Evolutionary conservation across 2,797 vertebrate genomes (phyloP).

Genomic region (Aratinga solstitialis): DNA sequence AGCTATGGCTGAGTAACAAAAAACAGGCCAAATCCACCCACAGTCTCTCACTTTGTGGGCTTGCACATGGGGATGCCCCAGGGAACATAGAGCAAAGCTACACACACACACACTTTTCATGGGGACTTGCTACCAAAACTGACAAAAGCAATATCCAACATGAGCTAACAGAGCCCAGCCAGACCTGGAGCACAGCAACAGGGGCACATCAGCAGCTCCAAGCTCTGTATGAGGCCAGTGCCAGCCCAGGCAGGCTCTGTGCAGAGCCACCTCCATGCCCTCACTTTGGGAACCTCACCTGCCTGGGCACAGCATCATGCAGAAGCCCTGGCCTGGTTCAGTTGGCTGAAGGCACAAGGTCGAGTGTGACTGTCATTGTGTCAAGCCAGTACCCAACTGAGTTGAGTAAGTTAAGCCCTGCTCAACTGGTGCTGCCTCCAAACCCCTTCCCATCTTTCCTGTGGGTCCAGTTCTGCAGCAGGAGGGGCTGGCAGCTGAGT

Average conservation of each 20-base stretch:
- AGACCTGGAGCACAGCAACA: too few relatives aligned
- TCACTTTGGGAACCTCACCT: not conserved
- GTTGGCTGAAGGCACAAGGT: not conserved
- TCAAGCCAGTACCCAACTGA: not conserved
- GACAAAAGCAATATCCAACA: not conserved
- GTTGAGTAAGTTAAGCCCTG: not conserved
- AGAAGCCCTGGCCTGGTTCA: not conserved
- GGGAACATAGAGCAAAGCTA: not conserved
- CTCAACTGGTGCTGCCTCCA: not conserved
- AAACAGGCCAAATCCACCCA: slow-evolving; percentile 14
- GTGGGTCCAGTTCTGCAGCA: not conserved
- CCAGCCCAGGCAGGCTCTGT: not conserved
- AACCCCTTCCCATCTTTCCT: not conserved
- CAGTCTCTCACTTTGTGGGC: not conserved
- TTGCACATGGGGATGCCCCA: not conserved
- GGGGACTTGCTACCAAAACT: not conserved
- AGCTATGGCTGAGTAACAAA: not conserved
- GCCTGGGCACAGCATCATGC: not conserved
- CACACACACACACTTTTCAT: not conserved
- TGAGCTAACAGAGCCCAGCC: not conserved
- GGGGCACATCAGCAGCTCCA: not conserved
- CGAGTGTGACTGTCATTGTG: not conserved
- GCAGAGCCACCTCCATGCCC: not conserved
- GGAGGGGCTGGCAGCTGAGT: not conserved
- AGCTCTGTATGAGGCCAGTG: not conserved